These are phyloP conservation scores for Sylvilagus bachmani DNA, from an alignment of 2,113 vertebrate genomes.

Conservation along the genomic window DNA sequence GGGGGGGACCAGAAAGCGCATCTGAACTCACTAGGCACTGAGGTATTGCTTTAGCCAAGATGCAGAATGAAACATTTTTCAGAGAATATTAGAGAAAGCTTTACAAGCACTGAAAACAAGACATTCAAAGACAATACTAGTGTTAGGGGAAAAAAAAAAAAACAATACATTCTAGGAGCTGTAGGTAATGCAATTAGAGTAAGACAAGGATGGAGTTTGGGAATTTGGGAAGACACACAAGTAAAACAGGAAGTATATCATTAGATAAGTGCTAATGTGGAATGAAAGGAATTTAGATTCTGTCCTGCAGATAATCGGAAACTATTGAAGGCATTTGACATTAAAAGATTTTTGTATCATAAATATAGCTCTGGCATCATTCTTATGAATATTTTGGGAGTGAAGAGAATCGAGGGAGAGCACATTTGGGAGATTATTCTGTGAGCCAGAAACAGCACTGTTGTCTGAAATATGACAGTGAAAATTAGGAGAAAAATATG, in stretches of 20 bases:
- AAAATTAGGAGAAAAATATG: neutral
- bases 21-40: neutral
- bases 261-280: neutral
- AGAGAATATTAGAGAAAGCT: neutral
- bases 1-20: neutral
- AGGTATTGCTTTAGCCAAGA: neutral
- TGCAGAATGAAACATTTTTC: neutral
- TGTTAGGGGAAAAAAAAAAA: neutral
- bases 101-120: neutral
- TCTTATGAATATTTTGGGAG: neutral
- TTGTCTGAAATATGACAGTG: neutral
- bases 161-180: neutral
- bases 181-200: neutral
- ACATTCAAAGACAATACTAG: neutral
- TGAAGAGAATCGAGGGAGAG: neutral
- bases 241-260: neutral
- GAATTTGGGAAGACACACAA: neutral
- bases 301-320: neutral
- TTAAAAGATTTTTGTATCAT: neutral
- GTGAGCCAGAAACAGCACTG: neutral
- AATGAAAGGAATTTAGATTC: neutral
- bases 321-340: neutral
- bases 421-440: neutral
- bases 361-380: neutral
- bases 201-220: neutral